Conservation (phyloP, 2,113 vertebrate genomes). For the Heterotilapia buettikoferi region DNA sequence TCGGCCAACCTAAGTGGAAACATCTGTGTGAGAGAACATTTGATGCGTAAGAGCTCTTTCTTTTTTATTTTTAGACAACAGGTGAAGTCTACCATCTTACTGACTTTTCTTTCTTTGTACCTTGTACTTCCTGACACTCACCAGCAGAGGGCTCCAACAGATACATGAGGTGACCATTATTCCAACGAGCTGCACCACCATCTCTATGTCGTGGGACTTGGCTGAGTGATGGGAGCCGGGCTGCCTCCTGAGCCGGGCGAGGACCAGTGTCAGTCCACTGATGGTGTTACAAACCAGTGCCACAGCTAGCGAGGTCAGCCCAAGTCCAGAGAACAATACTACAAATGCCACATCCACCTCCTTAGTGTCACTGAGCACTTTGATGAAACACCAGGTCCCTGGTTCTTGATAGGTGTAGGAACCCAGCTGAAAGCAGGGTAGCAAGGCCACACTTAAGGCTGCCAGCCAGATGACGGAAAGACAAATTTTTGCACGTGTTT, state of each 20-base stretch:
- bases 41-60: background rate
- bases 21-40: background rate
- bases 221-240: slow-evolving; percentile 61
- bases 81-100: background rate
- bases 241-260: slow-evolving; percentile 74
- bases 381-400: slow-evolving; percentile 85
- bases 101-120: background rate
- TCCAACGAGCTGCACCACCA: slow-evolving; percentile 86
- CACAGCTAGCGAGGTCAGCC: slow-evolving; percentile 73
- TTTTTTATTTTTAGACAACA: background rate
- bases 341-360: slow-evolving; percentile 74
- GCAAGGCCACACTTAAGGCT: slow-evolving; percentile 76
- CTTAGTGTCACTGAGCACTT: slow-evolving; percentile 58
- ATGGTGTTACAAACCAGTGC: slow-evolving; percentile 83
- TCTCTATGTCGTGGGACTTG: slow-evolving; percentile 85
- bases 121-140: slow-evolving; percentile 55
- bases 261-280: slow-evolving; percentile 79
- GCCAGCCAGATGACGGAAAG: slow-evolving; percentile 68
- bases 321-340: slow-evolving; percentile 78
- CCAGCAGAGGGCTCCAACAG: slow-evolving; percentile 89
- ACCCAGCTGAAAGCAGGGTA: slow-evolving; percentile 78
- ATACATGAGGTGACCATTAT: slow-evolving; percentile 86
- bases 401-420: slow-evolving; percentile 79
- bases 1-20: background rate
- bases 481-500: slow-evolving; percentile 71